Percentiles rank a stretch among this genome's conserved stretches.
These are phyloP conservation scores for Columba guinea DNA, from an alignment of 2,797 vertebrate species.

Conservation along the genomic window DNA sequence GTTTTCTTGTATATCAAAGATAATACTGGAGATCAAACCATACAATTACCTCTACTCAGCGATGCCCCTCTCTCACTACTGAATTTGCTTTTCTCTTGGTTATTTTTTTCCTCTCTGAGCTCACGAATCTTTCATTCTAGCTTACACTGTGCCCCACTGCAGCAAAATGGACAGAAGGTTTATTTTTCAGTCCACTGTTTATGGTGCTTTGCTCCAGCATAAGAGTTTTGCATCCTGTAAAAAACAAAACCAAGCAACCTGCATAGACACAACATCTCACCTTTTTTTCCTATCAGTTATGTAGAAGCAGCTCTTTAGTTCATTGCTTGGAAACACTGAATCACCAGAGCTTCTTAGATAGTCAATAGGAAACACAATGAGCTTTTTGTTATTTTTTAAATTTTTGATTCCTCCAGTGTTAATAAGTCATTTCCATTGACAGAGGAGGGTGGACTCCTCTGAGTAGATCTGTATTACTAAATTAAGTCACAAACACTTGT, in stretches of 20 bases:
- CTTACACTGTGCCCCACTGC: not conserved
- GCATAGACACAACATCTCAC: not conserved
- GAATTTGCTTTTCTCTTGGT: not conserved
- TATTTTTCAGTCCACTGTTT: not conserved
- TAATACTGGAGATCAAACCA: not conserved
- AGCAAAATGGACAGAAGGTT: not conserved
- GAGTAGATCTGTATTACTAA: not conserved
- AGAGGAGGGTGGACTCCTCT: not conserved
- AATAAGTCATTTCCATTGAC: not conserved
- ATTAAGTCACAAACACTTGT: not conserved
- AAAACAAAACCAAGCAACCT: rapidly evolving
- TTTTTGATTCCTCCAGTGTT: not conserved
- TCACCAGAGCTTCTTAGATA: not conserved
- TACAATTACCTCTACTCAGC: not conserved
- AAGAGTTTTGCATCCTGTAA: not conserved
- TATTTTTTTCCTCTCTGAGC: not conserved
- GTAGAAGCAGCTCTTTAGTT: not conserved
- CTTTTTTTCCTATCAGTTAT: not conserved
- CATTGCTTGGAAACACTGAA: not conserved
- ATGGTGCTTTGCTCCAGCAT: not conserved
- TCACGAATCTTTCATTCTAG: not conserved
- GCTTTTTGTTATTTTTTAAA: not conserved
- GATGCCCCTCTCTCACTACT: not conserved
- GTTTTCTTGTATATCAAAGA: not conserved
- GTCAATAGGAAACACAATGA: not conserved